These are phyloP conservation scores for Corydoras maculifer DNA, from an alignment of 2,113 vertebrate genomes.

Conservation along the genomic window DNA sequence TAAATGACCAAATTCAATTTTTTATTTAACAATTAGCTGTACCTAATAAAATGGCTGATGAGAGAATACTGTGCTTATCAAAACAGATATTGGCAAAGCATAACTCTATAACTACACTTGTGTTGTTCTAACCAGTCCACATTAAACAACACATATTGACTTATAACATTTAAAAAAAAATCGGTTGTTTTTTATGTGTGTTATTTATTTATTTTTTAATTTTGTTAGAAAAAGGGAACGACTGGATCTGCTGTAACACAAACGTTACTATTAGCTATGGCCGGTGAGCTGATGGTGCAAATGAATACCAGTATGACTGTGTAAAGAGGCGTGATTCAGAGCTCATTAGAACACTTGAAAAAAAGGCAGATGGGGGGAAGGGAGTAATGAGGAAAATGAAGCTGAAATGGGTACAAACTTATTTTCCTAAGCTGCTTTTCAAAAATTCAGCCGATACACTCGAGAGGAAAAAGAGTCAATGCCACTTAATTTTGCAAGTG, in stretches of 20 bases:
- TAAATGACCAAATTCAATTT: too few relatives aligned
- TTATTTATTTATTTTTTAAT: too few relatives aligned
- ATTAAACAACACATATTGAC: too few relatives aligned
- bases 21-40: too few relatives aligned
- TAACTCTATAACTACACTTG: too few relatives aligned
- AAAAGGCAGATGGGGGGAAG: not conserved
- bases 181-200: too few relatives aligned
- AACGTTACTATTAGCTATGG: not conserved
- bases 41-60: too few relatives aligned
- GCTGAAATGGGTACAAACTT: conserved; percentile 16
- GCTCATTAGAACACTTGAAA: conserved; percentile 32
- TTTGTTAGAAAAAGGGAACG: too few relatives aligned
- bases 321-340: conserved; percentile 31
- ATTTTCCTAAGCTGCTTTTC: conserved; percentile 5
- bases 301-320: not conserved
- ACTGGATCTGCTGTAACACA: not conserved
- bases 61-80: too few relatives aligned
- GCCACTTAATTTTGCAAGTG: conserved; percentile 24
- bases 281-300: conserved; percentile 3
- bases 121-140: too few relatives aligned
- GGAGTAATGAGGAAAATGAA: conserved; percentile 34
- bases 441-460: conserved; percentile 22
- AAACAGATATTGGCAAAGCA: too few relatives aligned
- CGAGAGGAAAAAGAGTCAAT: conserved; percentile 20
- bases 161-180: too few relatives aligned